These are phyloP conservation scores for Drosophila rufa DNA, from an alignment of 1,140 invertebrate genomes.

Conservation along the genomic window DNA sequence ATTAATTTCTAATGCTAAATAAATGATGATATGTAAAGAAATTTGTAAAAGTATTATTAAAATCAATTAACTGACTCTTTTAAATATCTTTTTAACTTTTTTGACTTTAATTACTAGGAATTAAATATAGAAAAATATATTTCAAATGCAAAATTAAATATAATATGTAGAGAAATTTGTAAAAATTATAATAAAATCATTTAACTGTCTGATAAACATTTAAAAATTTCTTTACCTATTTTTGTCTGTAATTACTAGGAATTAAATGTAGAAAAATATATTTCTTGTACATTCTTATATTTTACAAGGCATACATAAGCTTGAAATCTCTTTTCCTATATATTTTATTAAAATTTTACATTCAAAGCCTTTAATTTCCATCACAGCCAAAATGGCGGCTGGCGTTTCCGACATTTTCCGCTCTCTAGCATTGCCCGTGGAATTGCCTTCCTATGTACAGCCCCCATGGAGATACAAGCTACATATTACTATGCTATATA, in stretches of 20 bases:
- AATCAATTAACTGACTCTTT: not conserved
- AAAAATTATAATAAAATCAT: not conserved
- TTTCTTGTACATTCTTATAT: too few relatives aligned
- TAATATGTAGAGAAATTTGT: too few relatives aligned
- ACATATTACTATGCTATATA: conserved; percentile 22
- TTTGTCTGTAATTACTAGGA: not conserved
- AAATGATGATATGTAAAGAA: too few relatives aligned
- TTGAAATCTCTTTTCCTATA: not conserved
- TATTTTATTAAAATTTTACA: not conserved
- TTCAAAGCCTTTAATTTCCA: not conserved
- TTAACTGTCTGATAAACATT: not conserved
- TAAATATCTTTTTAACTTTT: too few relatives aligned
- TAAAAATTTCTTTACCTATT: not conserved
- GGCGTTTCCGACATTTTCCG: conserved; percentile 22
- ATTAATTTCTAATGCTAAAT: too few relatives aligned
- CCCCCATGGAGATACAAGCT: conserved; percentile 17
- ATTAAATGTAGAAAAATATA: too few relatives aligned
- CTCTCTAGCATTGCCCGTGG: conserved; percentile 51
- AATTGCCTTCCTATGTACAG: conserved; percentile 75
- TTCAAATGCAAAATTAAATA: too few relatives aligned
- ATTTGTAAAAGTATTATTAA: not conserved
- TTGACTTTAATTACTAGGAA: too few relatives aligned
- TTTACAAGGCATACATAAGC: too few relatives aligned
- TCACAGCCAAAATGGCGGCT: conserved; percentile 33
- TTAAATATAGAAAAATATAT: too few relatives aligned